Conservation (phyloP, 2,888 invertebrate species). For the Graphium colonna region DNA sequence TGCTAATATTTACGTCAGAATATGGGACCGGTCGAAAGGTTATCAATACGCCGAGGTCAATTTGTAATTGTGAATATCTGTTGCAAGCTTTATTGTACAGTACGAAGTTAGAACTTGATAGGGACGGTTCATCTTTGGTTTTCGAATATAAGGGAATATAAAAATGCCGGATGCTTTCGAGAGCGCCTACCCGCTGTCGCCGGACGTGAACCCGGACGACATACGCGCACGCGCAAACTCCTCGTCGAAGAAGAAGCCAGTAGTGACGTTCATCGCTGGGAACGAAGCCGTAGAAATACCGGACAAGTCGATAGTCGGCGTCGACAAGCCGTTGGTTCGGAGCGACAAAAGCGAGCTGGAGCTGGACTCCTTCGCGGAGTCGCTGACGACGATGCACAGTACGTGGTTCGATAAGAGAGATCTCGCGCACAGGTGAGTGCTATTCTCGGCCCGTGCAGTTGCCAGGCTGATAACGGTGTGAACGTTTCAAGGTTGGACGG, state of each 20-base stretch:
- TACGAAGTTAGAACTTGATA: background rate
- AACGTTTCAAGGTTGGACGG: constrained; percentile 2
- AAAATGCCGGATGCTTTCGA: constrained; percentile 81
- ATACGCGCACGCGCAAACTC: constrained; percentile 81
- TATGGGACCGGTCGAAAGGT: constrained; percentile 50
- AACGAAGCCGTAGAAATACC: constrained; percentile 69
- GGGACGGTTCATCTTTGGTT: constrained; percentile 7
- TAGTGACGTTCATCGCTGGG: constrained; percentile 61
- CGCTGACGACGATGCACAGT: constrained; percentile 62
- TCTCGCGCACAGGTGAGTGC: constrained; percentile 78
- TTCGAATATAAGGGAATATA: no score
- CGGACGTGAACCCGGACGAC: constrained; percentile 69
- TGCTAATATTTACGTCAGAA: constrained; percentile 51
- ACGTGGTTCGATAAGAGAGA: constrained; percentile 80
- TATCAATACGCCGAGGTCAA: constrained; percentile 60
- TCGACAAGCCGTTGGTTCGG: constrained; percentile 57
- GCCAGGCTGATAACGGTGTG: constrained; percentile 11
- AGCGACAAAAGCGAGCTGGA: constrained; percentile 72
- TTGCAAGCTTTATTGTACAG: constrained; percentile 30
- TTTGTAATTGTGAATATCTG: constrained; percentile 46
- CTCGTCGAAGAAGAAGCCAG: constrained; percentile 59
- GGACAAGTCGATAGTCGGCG: constrained; percentile 64
- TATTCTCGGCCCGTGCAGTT: constrained; percentile 6
- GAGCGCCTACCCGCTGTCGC: constrained; percentile 75
- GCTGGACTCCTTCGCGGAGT: constrained; percentile 78